These are phyloP conservation scores for Nothocercus nigrocapillus DNA, from an alignment of 2,113 vertebrate genomes.

Conservation along the genomic window DNA sequence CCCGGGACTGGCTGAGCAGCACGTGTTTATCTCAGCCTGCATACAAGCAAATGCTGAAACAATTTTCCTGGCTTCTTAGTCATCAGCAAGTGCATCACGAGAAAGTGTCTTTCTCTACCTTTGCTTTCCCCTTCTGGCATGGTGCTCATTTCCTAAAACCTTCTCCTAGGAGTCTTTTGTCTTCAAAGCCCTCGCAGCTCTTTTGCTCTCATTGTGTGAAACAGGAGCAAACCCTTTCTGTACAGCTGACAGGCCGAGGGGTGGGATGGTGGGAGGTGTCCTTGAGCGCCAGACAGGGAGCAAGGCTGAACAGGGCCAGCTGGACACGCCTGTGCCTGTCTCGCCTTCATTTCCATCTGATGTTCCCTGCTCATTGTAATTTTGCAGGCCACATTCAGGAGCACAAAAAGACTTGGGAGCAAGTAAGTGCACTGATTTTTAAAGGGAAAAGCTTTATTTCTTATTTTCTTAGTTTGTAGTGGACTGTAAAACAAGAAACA, in stretches of 20 bases:
- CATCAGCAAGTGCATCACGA: not conserved
- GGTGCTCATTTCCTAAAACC: not conserved
- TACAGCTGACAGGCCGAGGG: slow-evolving; percentile 13
- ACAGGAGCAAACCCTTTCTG: not conserved
- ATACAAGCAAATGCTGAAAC: not conserved
- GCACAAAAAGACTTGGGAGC: slow-evolving; percentile 29
- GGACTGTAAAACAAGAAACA: slow-evolving; percentile 20
- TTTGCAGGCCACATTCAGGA: slow-evolving; percentile 19
- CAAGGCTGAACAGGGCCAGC: slow-evolving; percentile 57
- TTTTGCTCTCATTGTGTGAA: not conserved
- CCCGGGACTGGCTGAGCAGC: not conserved
- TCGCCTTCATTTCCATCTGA: slow-evolving; percentile 34
- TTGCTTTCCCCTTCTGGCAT: not conserved
- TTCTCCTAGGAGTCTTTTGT: not conserved
- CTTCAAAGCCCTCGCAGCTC: not conserved
- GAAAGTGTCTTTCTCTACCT: not conserved
- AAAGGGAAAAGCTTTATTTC: slow-evolving; percentile 64
- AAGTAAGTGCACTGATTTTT: not conserved
- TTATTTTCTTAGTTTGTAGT: slow-evolving; percentile 13
- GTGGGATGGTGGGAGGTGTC: slow-evolving; percentile 27
- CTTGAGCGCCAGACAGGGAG: slow-evolving; percentile 17
- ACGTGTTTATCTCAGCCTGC: not conserved
- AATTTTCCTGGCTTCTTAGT: not conserved
- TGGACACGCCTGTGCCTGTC: not conserved
- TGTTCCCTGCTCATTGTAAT: slow-evolving; percentile 16